Evolutionary conservation across 2,888 invertebrate species (phyloP).

Genomic region (Orchesella flavescens): DNA sequence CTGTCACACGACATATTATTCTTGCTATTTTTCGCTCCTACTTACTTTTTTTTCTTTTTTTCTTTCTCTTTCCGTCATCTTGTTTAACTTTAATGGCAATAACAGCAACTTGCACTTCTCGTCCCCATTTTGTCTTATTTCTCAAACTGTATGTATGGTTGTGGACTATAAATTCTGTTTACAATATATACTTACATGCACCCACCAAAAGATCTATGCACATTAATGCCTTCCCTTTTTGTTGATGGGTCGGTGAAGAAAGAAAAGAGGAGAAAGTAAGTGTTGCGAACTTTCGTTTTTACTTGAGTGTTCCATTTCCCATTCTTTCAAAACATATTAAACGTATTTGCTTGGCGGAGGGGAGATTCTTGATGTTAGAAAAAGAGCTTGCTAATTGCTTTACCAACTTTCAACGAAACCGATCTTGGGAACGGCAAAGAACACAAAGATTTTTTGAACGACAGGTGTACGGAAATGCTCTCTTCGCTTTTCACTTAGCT

Average conservation of each 20-base stretch:
- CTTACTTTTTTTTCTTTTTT: slow-evolving; percentile 38
- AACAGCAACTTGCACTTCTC: slow-evolving; percentile 62
- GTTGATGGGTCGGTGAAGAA: neutral
- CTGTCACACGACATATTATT: slow-evolving; percentile 66
- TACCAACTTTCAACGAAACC: no score
- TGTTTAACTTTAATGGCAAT: slow-evolving; percentile 63
- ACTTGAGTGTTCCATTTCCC: no score
- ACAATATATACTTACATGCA: slow-evolving; percentile 1
- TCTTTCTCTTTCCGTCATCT: slow-evolving; percentile 43
- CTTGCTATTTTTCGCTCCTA: slow-evolving; percentile 60
- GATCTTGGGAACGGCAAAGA: no score
- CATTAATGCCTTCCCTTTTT: no score
- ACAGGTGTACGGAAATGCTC: no score
- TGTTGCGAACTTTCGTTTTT: no score
- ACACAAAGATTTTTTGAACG: no score
- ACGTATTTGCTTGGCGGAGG: no score
- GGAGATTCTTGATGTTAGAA: no score
- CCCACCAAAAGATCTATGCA: no score
- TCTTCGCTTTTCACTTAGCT: no score
- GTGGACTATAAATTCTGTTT: slow-evolving; percentile 44
- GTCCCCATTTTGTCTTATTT: slow-evolving; percentile 56
- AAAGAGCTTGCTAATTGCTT: neutral
- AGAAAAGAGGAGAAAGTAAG: neutral
- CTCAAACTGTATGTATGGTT: slow-evolving; percentile 42
- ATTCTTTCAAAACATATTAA: no score